Base-by-base conservation (phyloP, 2,113 vertebrate species). In the Prietella phreatophila region DNA sequence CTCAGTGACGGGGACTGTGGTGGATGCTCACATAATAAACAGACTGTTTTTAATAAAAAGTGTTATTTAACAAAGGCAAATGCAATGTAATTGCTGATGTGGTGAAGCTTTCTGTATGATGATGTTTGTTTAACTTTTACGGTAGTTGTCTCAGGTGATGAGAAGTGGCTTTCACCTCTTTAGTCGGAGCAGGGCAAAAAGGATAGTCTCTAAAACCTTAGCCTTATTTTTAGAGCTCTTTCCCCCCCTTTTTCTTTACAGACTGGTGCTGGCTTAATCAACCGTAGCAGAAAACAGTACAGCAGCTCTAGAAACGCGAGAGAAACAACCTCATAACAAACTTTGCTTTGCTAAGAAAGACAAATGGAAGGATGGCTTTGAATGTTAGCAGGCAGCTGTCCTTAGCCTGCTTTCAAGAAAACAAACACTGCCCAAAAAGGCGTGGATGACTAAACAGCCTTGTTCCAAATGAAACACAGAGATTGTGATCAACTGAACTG, bases 111-210 rank as follows among this genome's bases (percentile, higher is more conserved):
- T 33, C 25, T 13, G 63, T 65, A 65, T 14, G 5, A 7, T 5
- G 25, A 63, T n/a, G 71, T 4, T 75, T 75, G 3, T 25, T 75
- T 10, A 75, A 75, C 39, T 0, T 76, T 47, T 47, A 11, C 4
- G 11, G 13, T n/a, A 7, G 42, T 0, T 33, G 30, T 11, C 22
- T 50, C 75, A 22, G 75, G 22, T n/a, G 73, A 47, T 11, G n/a
- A 81, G 78, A 30, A 20, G 50, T 25, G 33, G 82, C n/a, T 75
- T 79, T 58, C 27, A 42, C 83, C 73, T 88, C 83, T 78, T 42
- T 60, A 65, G 84, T 56, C 9, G 55, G 53, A 86, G 95, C 95
- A 90, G 10, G 17, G 95, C 94, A 89, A 93, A 92, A 95, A 92
- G 94, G 93, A 95, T 91, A 94, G 94, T 95, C 60, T 82, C 78